Conservation (phyloP, 2,888 invertebrate genomes). For the Cheilosia pagana region DNA sequence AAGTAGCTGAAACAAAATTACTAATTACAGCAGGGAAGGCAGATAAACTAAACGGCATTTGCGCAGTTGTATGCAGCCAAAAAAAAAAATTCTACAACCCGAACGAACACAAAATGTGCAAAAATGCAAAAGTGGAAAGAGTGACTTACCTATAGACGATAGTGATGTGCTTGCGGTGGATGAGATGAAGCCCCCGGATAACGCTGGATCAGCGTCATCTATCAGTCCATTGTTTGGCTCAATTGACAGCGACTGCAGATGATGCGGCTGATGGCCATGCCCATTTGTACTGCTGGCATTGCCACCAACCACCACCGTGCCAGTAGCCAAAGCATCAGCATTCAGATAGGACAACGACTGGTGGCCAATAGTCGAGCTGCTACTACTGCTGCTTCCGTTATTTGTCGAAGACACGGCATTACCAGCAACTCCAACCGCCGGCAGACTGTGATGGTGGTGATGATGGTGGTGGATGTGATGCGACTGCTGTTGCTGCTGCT, state of each 20-base stretch:
- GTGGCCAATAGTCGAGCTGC: conserved; percentile 44
- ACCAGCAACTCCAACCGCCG: conserved; percentile 41
- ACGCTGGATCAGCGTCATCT: conserved; percentile 48
- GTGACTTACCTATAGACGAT: conserved; percentile 60
- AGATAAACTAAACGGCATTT: background rate
- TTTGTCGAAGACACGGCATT: conserved; percentile 39
- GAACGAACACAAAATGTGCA: too few relatives aligned
- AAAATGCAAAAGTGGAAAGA: too few relatives aligned
- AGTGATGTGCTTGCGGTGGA: conserved; percentile 67
- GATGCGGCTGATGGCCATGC: conserved; percentile 38
- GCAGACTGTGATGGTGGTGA: conserved; percentile 62
- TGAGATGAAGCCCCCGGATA: conserved; percentile 50
- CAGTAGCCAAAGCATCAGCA: conserved; percentile 34
- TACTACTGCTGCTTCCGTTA: conserved; percentile 33
- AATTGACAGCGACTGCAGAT: conserved; percentile 48
- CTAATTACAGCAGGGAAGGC: background rate
- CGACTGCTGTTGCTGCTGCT: conserved; percentile 59
- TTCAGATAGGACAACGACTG: conserved; percentile 57
- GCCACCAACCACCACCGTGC: conserved; percentile 56
- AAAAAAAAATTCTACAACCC: too few relatives aligned
- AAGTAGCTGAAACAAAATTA: conserved; percentile 47
- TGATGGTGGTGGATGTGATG: conserved; percentile 58
- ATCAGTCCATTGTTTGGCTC: conserved; percentile 53
- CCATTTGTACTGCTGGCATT: conserved; percentile 51
- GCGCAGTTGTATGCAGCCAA: too few relatives aligned